Conservation (phyloP, 1,140 invertebrate genomes). For the Hypsibius dujardini region DNA sequence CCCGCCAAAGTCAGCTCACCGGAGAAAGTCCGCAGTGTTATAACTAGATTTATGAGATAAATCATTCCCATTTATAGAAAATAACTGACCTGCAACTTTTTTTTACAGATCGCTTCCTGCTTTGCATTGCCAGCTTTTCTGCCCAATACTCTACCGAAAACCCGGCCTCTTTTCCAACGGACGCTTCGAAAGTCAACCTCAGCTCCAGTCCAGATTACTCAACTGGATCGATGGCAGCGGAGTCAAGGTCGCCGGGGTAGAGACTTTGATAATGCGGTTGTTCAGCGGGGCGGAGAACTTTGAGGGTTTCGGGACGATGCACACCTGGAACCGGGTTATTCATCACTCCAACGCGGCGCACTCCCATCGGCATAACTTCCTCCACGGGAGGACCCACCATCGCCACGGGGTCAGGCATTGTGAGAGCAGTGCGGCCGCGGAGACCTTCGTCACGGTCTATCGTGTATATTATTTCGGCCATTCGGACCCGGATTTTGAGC, state of each 20-base stretch:
- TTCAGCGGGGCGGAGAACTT: background rate
- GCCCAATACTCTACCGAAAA: background rate
- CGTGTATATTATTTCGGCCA: background rate
- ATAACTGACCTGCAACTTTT: no score
- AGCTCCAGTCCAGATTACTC: background rate
- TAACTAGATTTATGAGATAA: no score
- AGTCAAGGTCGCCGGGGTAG: background rate
- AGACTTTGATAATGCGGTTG: background rate
- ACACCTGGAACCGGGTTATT: conserved; percentile 17
- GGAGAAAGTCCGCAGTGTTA: no score
- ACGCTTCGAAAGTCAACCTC: background rate
- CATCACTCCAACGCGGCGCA: conserved; percentile 6
- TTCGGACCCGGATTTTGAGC: no score
- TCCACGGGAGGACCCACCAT: conserved; percentile 9
- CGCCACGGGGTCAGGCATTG: background rate
- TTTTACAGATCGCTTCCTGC: no score
- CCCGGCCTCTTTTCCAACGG: background rate
- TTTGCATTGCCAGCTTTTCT: background rate
- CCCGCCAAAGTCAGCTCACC: no score
- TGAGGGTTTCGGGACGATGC: conserved; percentile 5
- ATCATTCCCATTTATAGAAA: no score
- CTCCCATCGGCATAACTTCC: conserved; percentile 6
- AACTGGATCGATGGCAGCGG: background rate
- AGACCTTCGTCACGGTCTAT: background rate
- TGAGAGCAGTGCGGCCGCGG: background rate